Percentiles rank a stretch among this genome's conserved stretches.
phyloP scores from a whole-genome alignment of 2,797 vertebrate species.

The Cirrhinus molitorella region DNA sequence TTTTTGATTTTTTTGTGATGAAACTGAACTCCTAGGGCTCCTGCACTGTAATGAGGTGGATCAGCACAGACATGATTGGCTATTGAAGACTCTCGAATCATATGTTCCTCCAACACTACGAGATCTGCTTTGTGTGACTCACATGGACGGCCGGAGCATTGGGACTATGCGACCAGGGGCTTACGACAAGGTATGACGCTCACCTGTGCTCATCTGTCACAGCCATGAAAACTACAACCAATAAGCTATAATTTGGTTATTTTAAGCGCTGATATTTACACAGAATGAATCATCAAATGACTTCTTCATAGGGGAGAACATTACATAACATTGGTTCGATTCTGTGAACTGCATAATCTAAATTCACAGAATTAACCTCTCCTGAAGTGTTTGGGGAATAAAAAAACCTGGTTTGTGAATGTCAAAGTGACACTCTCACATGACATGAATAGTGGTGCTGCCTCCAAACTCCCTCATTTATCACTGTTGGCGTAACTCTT shows the following conservation, averaged over 20 bases:
- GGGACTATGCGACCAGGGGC: conserved; percentile 69
- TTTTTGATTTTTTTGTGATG: neutral
- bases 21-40: conserved; percentile 72
- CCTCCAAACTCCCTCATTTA: conserved; percentile 17
- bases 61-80: conserved; percentile 82
- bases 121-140: conserved; percentile 78
- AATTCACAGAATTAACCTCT: conserved; percentile 5
- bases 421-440: conserved; percentile 12
- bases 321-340: conserved; percentile 4
- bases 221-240: neutral
- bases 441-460: neutral
- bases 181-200: conserved; percentile 79
- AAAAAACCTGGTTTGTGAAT: neutral
- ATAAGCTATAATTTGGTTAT: neutral
- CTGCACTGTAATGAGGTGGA: conserved; percentile 93
- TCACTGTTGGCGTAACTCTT: conserved; percentile 21
- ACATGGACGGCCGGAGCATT: conserved; percentile 85
- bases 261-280: conserved; percentile 26
- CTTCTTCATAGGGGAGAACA: neutral
- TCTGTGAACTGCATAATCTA: neutral
- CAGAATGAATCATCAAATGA: neutral
- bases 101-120: conserved; percentile 84
- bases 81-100: conserved; percentile 90
- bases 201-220: neutral
- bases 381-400: neutral